Percentiles rank a stretch among this genome's conserved stretches.
Evolutionary conservation across 2,797 vertebrate species (phyloP).

Genomic region (Xyrichtys novacula): DNA sequence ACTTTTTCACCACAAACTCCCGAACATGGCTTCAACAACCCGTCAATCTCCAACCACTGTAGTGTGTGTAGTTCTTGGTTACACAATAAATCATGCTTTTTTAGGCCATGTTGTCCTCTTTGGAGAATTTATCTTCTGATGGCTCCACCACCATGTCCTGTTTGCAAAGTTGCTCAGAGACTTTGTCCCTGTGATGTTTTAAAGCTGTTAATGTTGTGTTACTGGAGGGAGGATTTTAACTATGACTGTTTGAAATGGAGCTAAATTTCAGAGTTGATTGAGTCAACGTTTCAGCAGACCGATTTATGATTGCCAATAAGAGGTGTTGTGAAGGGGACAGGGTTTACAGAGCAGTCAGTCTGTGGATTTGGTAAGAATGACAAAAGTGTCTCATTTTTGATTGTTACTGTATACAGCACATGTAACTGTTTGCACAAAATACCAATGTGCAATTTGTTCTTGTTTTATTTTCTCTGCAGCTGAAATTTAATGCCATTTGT

Average conservation of each 20-base stretch:
- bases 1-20: no score
- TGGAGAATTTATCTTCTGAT: no score
- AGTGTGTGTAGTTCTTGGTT: no score
- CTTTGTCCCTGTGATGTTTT: neutral
- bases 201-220: neutral
- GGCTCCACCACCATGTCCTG: no score
- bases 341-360: neutral
- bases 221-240: neutral
- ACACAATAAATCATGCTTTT: no score
- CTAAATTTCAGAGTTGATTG: neutral
- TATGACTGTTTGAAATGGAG: neutral
- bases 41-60: no score
- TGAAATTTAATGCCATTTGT: conserved; percentile 36
- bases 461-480: conserved; percentile 39
- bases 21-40: no score
- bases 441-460: conserved; percentile 69
- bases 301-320: neutral
- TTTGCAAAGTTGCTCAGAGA: neutral
- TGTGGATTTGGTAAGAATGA: conserved; percentile 10
- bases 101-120: no score
- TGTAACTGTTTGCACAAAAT: conserved; percentile 43
- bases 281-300: neutral
- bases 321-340: neutral
- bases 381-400: conserved; percentile 1
- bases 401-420: conserved; percentile 28